Base-by-base conservation (phyloP, 2,113 vertebrate genomes). In the Silurus asotus region DNA sequence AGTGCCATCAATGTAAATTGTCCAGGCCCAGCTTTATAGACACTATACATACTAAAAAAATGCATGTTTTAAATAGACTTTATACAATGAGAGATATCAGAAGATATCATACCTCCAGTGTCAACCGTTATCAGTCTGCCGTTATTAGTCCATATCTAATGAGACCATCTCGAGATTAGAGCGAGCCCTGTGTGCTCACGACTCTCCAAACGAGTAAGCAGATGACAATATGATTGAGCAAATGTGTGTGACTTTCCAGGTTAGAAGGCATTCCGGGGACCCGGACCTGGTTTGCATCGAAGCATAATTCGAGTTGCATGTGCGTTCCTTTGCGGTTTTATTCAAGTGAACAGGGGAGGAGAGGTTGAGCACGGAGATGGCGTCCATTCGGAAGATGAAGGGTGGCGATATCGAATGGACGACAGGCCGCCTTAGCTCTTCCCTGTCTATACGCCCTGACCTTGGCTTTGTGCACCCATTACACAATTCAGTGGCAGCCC, bases 381-480 rank as follows among this genome's bases (percentile, higher is more conserved):
- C 37, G 67, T 67, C 87, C 55, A 81, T 78, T 89, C 55, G 77
- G 82, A 89, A 90, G 89, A 91, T 90, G 89, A 90, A 90, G 90
- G 90, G 91, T 90, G 82, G 89, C 80, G 89, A 86, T 90, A 90
- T 90, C 89, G 91, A 89, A 90, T 90, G 90, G 89, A 88, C 87
- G 86, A 87, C 84, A 85, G 85, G 84, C 88, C 86, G 87, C 88
- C 88, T 83, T 85, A 78, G 87, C 87, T 88, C 83, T 92, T 90
- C 88, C 85, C 87, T 81, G 87, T 89, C 91, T 90, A 82, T 87
- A 82, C 82, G 88, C 94, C 84, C 88, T 96, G 96, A 98, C 97
- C 97, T 99, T 99, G 97, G 95, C 93, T 95, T 96, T 96, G 96
- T 96, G 94, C 95, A 96, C 96, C 96, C 95, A 96, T 97, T 96